These are phyloP conservation scores for Ochotona princeps DNA, from an alignment of 2,113 vertebrate species.

Conservation along the genomic window DNA sequence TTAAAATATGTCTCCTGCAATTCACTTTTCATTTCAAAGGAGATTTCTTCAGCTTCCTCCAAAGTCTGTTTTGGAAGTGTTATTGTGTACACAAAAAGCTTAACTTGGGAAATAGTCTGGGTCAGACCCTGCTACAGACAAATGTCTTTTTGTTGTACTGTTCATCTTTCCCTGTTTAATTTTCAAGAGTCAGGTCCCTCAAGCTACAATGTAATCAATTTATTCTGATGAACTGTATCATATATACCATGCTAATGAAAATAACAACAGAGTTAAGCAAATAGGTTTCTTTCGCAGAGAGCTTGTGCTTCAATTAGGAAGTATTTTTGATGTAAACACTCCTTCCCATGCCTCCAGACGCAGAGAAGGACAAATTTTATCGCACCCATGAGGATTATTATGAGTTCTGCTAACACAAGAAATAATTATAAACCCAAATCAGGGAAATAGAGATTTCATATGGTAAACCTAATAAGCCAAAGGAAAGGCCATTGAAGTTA, in stretches of 20 bases:
- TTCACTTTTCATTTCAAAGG: constrained; percentile 2
- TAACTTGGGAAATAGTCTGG: neutral
- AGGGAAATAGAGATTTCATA: neutral
- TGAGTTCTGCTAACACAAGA: neutral
- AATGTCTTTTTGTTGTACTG: constrained; percentile 24
- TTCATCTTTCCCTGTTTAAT: neutral
- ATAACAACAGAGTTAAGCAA: neutral
- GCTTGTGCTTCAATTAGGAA: neutral
- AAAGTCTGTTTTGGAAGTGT: neutral
- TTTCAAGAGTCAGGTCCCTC: constrained; percentile 12
- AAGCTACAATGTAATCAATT: neutral
- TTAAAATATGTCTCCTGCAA: neutral
- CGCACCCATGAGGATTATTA: neutral
- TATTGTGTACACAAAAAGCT: neutral
- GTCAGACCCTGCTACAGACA: neutral
- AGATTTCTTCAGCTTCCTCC: neutral
- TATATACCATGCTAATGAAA: constrained; percentile 27
- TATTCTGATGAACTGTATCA: constrained; percentile 6
- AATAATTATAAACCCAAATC: neutral
- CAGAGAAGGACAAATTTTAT: neutral
- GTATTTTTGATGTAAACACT: neutral
- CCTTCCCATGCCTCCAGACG: neutral
- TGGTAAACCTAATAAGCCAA: neutral
- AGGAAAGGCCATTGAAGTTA: neutral
- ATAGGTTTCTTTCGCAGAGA: neutral